A percentile compares a stretch with the other conserved stretches of the same genome.
Evolutionary conservation across 2,797 vertebrate genomes (phyloP).

Genomic region (Buceros bicornis): DNA sequence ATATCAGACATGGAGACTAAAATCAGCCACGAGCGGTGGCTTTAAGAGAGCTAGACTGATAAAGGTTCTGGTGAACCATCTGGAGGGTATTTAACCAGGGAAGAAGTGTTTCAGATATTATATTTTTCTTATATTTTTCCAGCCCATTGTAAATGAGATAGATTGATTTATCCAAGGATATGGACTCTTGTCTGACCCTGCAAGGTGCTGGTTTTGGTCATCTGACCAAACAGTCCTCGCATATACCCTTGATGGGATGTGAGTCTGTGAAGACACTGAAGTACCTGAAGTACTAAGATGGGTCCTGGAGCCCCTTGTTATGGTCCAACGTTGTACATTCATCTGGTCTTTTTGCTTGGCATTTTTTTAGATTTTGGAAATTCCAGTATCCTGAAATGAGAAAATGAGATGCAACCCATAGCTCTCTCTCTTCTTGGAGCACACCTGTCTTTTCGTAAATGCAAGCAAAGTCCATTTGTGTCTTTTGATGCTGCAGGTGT

Average conservation of each 20-base stretch:
- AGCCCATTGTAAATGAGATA: neutral
- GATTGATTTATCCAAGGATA: neutral
- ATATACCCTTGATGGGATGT: neutral
- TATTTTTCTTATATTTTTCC: neutral
- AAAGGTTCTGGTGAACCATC: neutral
- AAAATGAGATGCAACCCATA: neutral
- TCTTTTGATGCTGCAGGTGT: neutral
- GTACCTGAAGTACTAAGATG: neutral
- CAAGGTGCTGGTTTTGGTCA: neutral
- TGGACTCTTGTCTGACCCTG: neutral
- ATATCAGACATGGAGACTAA: neutral
- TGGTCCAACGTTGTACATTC: neutral
- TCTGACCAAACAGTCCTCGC: neutral
- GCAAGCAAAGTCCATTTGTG: conserved; percentile 10
- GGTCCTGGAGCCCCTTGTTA: neutral
- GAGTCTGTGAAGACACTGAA: neutral
- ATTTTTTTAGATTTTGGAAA: neutral
- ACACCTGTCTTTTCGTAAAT: conserved; percentile 26
- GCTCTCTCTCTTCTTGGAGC: neutral
- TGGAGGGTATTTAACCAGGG: neutral
- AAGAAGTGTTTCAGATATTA: neutral
- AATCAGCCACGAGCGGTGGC: neutral
- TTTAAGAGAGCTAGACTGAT: neutral
- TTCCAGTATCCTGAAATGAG: neutral
- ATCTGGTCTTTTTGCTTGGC: neutral